Conservation (phyloP, 2,888 invertebrate genomes). For the Isoperla grammatica region DNA sequence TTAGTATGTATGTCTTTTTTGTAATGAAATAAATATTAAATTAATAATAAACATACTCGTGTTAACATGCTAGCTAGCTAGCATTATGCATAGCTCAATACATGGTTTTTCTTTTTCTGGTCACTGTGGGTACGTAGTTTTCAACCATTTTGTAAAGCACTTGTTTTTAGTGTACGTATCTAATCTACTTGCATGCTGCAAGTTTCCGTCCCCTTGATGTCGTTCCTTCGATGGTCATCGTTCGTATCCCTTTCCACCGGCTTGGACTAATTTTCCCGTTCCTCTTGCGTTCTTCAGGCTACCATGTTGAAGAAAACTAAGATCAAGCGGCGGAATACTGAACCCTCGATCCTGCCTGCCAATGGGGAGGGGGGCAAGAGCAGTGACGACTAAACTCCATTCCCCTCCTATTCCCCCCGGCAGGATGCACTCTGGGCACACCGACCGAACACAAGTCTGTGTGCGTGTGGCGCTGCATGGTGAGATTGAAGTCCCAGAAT, state of each 20-base stretch:
- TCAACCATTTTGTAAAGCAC: neutral
- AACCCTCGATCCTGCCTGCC: constrained; percentile 68
- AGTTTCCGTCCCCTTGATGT: neutral
- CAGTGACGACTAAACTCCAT: constrained; percentile 49
- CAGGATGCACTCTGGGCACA: too few species aligned
- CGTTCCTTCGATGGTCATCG: constrained; percentile 23
- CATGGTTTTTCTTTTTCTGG: too few species aligned
- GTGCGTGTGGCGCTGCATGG: neutral
- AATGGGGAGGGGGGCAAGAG: constrained; percentile 65
- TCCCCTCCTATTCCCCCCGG: constrained; percentile 20
- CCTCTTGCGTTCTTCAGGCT: constrained; percentile 60
- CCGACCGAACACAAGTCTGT: too few species aligned
- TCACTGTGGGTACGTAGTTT: neutral
- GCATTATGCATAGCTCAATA: too few species aligned
- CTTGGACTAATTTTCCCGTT: constrained; percentile 40
- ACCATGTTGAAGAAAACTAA: constrained; percentile 99
- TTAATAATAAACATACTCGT: too few species aligned
- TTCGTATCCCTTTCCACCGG: constrained; percentile 16
- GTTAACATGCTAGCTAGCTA: too few species aligned
- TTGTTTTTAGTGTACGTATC: constrained; percentile 1
- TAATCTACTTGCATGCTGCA: constrained; percentile 17
- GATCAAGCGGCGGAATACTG: constrained; percentile 91
- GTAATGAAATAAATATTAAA: too few species aligned
- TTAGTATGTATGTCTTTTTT: too few species aligned
- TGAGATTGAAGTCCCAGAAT: neutral